Evolutionary conservation across 1,140 invertebrate genomes (phyloP).

Genomic region (Whitmania pigra): DNA sequence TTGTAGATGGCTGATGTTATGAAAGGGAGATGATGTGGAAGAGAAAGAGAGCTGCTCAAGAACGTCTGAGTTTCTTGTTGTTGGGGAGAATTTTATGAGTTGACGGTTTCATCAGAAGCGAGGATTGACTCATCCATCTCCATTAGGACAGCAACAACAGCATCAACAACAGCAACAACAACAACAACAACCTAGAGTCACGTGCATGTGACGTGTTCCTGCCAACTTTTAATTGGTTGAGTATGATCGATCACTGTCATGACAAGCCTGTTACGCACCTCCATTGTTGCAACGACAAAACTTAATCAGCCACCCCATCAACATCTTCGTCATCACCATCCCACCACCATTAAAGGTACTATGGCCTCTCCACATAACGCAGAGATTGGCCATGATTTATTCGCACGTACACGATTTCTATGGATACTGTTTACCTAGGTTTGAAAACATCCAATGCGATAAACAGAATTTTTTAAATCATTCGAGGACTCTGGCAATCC

Average conservation of each 20-base stretch:
- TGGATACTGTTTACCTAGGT: too few species aligned
- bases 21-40: too few species aligned
- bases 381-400: too few species aligned
- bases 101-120: neutral
- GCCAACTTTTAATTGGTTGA: neutral
- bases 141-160: neutral
- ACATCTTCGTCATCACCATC: neutral
- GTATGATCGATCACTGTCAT: neutral
- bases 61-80: neutral
- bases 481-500: too few species aligned
- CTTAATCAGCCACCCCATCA: neutral
- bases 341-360: neutral
- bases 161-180: conserved; percentile 7
- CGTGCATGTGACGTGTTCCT: neutral
- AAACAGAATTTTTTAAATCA: too few species aligned
- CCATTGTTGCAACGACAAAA: neutral
- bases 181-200: conserved; percentile 1
- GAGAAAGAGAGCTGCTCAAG: neutral
- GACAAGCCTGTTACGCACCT: neutral
- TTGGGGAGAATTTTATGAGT: neutral
- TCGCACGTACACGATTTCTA: too few species aligned
- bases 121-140: neutral
- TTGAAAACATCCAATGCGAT: too few species aligned
- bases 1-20: neutral
- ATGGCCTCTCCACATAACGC: neutral